A percentile compares a stretch with the other conserved stretches of the same genome.
Evolutionary conservation across 64 coral and sea anemone species (phyloP).

Genomic region (Montipora capricornis): DNA sequence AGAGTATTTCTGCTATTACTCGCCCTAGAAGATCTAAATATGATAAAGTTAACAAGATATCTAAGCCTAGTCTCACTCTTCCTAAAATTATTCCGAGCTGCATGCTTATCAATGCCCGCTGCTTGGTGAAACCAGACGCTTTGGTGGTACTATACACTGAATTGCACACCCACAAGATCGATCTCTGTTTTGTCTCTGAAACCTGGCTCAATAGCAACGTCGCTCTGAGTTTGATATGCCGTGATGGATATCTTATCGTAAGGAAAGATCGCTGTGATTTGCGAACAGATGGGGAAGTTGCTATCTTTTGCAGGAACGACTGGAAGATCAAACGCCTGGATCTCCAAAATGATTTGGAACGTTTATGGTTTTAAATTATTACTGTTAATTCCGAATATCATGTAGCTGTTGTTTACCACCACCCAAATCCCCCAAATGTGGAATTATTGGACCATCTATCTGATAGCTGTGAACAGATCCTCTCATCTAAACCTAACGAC

Average conservation of each 20-base stretch:
- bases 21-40: too few species aligned
- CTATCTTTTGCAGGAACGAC: constrained; percentile 10
- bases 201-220: constrained; percentile 57
- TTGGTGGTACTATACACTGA: constrained; percentile 25
- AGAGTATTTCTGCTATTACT: background rate
- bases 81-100: constrained; percentile 35
- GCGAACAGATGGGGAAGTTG: constrained; percentile 52
- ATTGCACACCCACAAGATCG: constrained; percentile 38
- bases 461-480: constrained; percentile 62
- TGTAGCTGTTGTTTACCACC: constrained; percentile 69
- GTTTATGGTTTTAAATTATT: constrained; percentile 58
- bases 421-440: constrained; percentile 40
- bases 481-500: constrained; percentile 45
- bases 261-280: constrained; percentile 58
- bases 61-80: background rate
- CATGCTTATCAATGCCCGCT: constrained; percentile 46
- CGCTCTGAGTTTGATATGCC: constrained; percentile 44
- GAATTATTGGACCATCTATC: constrained; percentile 65
- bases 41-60: too few species aligned
- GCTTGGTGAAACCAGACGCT: constrained; percentile 48
- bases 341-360: constrained; percentile 15
- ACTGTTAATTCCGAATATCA: constrained; percentile 58
- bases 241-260: constrained; percentile 46
- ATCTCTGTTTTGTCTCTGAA: constrained; percentile 51
- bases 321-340: constrained; percentile 1